These are phyloP conservation scores for Drosophila mulleri DNA, from an alignment of 2,888 invertebrate genomes.

Conservation along the genomic window DNA sequence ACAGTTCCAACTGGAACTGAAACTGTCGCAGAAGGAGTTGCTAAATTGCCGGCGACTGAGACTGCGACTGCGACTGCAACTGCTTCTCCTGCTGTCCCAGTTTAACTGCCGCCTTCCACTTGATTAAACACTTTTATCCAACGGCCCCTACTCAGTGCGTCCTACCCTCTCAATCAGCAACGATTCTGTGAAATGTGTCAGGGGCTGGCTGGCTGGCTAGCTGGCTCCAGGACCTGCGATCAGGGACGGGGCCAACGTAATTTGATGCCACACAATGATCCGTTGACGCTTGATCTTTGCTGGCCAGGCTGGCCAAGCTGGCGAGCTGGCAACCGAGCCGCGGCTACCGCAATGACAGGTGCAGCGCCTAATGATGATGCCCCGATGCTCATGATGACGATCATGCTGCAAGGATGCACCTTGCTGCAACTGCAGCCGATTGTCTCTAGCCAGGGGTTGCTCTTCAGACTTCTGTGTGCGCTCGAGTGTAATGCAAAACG, in stretches of 20 bases:
- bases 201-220: conserved; percentile 33
- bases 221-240: conserved; percentile 18
- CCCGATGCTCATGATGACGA: conserved; percentile 17
- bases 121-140: conserved; percentile 83
- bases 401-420: conserved; percentile 70
- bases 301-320: conserved; percentile 27
- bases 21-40: conserved; percentile 34
- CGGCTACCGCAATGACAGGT: conserved; percentile 78
- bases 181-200: conserved; percentile 68
- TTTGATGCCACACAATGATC: conserved; percentile 82
- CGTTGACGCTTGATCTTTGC: conserved; percentile 74
- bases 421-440: conserved; percentile 65
- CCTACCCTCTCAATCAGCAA: conserved; percentile 20
- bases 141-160: conserved; percentile 14
- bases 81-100: conserved; percentile 23
- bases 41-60: not conserved
- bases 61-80: conserved; percentile 2
- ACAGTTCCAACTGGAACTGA: conserved; percentile 15
- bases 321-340: conserved; percentile 45
- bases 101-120: conserved; percentile 80
- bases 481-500: conserved; percentile 70
- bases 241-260: conserved; percentile 55
- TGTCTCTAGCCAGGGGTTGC: conserved; percentile 51
- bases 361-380: conserved; percentile 43
- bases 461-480: conserved; percentile 43